Evolutionary conservation across 2,888 invertebrate species (phyloP), one percentile per base, ranked within the genome.

Genomic region (Amorpha juglandis): DNA sequence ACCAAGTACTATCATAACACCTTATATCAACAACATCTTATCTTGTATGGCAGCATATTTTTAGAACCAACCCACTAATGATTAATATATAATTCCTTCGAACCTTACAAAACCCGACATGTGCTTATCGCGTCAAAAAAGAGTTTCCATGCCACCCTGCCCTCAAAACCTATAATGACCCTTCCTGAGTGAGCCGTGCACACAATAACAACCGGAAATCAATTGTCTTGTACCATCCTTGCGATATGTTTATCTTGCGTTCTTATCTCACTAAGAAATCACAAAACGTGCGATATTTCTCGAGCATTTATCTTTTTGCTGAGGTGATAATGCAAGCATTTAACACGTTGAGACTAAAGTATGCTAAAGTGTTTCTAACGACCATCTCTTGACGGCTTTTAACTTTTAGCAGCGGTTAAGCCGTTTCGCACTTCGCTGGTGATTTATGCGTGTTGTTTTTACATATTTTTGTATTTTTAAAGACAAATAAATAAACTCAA

Each of bases 261-360:
- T n/a, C 11, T 66, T 66, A 66, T 63, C 73, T 71, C 71, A 72
- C 74, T 70, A 68, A 73, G 78, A 67, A 65, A 63, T 65, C 63
- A 51, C 53, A 62, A 14, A 52, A 74, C 72, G 80, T 81, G 83
- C 78, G 80, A 84, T 79, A 74, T 80, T 83, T 78, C 73, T 77
- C 80, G 68, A 63, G 70, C 65, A 55, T 68, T 79, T 79, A 81
- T 81, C 79, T 69, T 63, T 66, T n/a, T 42, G 52, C 47, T 8
- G 51, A 58, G 51, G 63, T 64, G 67, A 67, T 67, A 67, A 67
- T 53, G 62, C 35, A 33, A 53, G 45, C 62, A 63, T 51, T 66
- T 63, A 66, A 62, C 66, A 66, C 42, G 6, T 50, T 19, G 14
- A 42, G 52, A n/a, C 52, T 47, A 63, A 66, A 66, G 42, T 66